Base-by-base conservation (phyloP, 2,113 vertebrate species). In the Crypturellus undulatus region DNA sequence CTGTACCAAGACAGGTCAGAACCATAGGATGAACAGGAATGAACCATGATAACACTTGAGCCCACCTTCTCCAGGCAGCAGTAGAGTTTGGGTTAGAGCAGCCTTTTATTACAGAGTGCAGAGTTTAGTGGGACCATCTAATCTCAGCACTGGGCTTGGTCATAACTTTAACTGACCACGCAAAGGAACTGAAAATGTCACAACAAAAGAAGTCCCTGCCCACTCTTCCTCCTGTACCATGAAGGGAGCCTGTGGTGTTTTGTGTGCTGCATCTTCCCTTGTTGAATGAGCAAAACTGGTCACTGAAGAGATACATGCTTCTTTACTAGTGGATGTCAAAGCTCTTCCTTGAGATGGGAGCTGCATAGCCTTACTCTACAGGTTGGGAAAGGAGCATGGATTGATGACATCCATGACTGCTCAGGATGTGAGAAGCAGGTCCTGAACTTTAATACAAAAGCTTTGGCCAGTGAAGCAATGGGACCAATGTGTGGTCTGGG, bases 11-110 rank as follows among this genome's bases (percentile, higher is more conserved):
- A 30, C 34, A 49, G 8, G 20, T 11, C 71, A 83, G 12, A 77
- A 5, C 34, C 68, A 17, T 3, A 18, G 10, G 19, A 17, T 38
- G 38, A 38, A 9, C 38, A 18, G 40, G 17, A 26, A 51, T 20
- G 26, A 63, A 10, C 9, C 13, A 3, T 0, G 2, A 3, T 0
- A 7, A 9, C 3, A 10, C 18, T 30, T 3, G 2, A 28, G 34
- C 4, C 36, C 5, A 3, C 16, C 71, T 76, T 26, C 58, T 81
- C 6, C 36, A 45, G 45, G 2, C 40, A 81, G 45, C 45, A 3
- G 16, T 26, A 42, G 47, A 26, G 15, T 51, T 79, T 13, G n/a
- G 30, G n/a, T 30, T 43, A 54, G 22, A 6, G 2, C n/a, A 54
- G 3, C 18, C 18, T 12, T 40, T 69, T 30, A 26, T 62, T 58